Percentiles rank a stretch among this genome's conserved stretches.
phyloP scores from a whole-genome alignment of 2,797 vertebrate genomes.

The Fratercula arctica region DNA sequence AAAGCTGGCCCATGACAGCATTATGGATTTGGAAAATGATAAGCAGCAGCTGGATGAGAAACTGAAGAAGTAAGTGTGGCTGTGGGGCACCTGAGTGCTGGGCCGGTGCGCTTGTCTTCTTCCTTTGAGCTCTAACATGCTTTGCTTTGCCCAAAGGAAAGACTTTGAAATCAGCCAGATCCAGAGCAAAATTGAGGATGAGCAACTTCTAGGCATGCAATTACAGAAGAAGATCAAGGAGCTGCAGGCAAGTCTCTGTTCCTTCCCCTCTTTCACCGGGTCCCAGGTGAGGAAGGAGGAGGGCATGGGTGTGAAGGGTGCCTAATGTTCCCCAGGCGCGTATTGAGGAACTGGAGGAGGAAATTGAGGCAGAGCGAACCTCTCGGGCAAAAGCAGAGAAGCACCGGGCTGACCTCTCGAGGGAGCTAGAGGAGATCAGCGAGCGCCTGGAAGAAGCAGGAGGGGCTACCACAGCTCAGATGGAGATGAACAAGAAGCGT shows the following conservation, averaged over 20 bases:
- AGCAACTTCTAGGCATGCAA: no score
- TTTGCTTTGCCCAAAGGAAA: background rate
- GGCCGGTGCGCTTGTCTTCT: background rate
- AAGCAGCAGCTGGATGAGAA: constrained; percentile 80
- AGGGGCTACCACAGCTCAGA: constrained; percentile 71
- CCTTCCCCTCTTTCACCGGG: background rate
- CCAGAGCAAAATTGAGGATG: no score
- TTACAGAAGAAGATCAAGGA: no score
- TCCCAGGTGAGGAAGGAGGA: background rate
- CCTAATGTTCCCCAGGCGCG: no score
- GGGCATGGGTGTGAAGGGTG: no score
- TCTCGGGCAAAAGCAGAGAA: constrained; percentile 58
- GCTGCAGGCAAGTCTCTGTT: background rate
- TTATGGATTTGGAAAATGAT: constrained; percentile 87
- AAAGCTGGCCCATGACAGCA: background rate
- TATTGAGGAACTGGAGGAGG: constrained; percentile 30
- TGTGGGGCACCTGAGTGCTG: no score
- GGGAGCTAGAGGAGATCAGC: constrained; percentile 78
- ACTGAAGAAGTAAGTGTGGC: background rate
- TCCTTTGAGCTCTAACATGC: background rate
- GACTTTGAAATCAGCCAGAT: constrained; percentile 29
- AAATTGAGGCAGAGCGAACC: constrained; percentile 77
- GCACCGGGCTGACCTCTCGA: constrained; percentile 67
- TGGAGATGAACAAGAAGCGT: constrained; percentile 81
- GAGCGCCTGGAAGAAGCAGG: constrained; percentile 77